Evolutionary conservation across 2,113 vertebrate genomes (phyloP).

Genomic region (Brienomyrus longianalis): DNA sequence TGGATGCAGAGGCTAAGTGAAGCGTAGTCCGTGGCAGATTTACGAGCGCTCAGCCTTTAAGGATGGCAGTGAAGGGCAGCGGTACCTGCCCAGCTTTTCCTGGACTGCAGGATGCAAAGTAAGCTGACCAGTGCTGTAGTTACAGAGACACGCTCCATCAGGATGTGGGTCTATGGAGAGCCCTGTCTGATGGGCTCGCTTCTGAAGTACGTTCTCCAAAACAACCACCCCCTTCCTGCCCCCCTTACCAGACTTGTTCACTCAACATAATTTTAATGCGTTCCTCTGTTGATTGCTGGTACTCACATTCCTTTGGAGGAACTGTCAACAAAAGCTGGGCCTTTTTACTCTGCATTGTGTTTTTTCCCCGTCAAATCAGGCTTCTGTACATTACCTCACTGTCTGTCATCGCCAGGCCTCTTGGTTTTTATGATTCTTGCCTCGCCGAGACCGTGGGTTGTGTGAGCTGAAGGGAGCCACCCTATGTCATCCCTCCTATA

Average conservation of each 20-base stretch:
- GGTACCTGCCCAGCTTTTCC: background rate
- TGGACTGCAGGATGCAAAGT: background rate
- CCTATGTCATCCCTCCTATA: background rate
- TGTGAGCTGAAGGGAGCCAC: background rate
- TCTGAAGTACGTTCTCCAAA: background rate
- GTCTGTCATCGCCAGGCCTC: background rate
- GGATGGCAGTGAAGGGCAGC: background rate
- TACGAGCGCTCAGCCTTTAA: background rate
- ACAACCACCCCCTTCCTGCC: background rate
- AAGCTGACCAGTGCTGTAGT: background rate
- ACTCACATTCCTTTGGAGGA: background rate
- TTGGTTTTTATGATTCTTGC: background rate
- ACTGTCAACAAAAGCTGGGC: background rate
- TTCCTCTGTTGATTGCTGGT: background rate
- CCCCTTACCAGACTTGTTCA: background rate
- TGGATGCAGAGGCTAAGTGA: no score
- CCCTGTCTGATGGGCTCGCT: background rate
- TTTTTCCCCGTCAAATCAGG: background rate
- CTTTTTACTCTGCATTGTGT: background rate
- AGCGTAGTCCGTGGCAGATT: background rate
- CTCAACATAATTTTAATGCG: background rate
- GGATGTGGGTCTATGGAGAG: background rate
- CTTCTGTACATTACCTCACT: background rate
- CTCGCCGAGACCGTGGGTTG: background rate
- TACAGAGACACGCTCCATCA: background rate